These are phyloP conservation scores for Andrena camellia DNA, from an alignment of 2,888 invertebrate species.

Conservation along the genomic window DNA sequence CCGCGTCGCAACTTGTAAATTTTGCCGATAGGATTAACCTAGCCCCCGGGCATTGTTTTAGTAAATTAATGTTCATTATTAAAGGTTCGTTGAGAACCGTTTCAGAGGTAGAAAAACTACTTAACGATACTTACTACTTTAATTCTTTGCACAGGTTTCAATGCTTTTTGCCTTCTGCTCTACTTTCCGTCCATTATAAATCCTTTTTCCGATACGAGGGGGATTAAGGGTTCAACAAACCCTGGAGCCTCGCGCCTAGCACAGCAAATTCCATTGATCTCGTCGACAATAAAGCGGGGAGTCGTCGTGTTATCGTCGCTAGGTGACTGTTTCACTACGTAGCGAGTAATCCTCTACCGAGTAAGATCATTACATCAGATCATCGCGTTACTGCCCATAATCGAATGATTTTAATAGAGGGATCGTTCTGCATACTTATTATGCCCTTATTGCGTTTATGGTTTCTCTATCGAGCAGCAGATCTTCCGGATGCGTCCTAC, in stretches of 20 bases:
- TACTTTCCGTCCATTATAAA: not conserved
- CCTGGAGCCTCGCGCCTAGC: not conserved
- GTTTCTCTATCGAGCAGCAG: not conserved
- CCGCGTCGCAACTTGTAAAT: not conserved
- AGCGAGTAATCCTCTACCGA: not conserved
- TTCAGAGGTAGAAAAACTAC: too few species aligned
- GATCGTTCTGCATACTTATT: not conserved
- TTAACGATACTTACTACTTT: not conserved
- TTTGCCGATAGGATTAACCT: not conserved
- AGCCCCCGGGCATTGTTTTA: not conserved
- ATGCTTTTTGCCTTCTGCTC: not conserved
- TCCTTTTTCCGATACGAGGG: conserved; percentile 25
- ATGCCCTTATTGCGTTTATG: too few species aligned
- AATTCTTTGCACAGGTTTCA: not conserved
- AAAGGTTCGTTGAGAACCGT: too few species aligned
- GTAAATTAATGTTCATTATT: too few species aligned
- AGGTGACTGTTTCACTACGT: not conserved
- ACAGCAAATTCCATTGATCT: conserved; percentile 38
- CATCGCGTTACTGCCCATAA: not conserved
- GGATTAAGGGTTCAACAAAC: conserved; percentile 60
- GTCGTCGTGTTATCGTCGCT: conserved; percentile 10
- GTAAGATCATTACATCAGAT: not conserved
- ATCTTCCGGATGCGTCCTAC: conserved; percentile 23
- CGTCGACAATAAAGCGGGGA: conserved; percentile 28
- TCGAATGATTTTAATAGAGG: not conserved